Conservation (phyloP, 2,888 invertebrate species). For the Heteromyza rotundicornis region DNA sequence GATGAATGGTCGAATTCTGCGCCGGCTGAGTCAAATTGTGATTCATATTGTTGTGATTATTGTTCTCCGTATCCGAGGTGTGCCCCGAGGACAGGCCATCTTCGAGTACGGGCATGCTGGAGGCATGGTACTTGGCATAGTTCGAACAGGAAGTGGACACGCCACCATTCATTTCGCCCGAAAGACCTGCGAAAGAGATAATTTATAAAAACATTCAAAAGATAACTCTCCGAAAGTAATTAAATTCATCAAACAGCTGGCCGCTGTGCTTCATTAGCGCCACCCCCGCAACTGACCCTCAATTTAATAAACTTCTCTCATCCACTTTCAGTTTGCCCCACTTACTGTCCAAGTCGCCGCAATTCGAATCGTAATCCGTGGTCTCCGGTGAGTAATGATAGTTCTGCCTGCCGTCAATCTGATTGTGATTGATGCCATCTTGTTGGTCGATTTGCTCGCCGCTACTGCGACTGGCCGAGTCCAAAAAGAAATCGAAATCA, state of each 20-base stretch:
- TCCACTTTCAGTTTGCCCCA: no score
- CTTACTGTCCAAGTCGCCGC: conserved; percentile 83
- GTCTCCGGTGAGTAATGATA: conserved; percentile 92
- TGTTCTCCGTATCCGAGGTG: conserved; percentile 90
- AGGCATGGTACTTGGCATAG: conserved; percentile 73
- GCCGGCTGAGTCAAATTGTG: conserved; percentile 31
- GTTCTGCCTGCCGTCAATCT: conserved; percentile 65
- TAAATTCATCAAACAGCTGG: no score
- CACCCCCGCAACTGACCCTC: no score
- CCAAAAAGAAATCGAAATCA: conserved; percentile 62
- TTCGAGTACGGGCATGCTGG: conserved; percentile 89
- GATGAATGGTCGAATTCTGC: conserved; percentile 34
- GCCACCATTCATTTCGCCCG: conserved; percentile 64
- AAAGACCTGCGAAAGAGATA: conserved; percentile 62
- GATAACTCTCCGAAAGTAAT: no score
- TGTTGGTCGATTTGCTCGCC: conserved; percentile 60
- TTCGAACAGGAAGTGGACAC: conserved; percentile 68
- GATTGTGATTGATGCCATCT: conserved; percentile 60
- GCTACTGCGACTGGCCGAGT: conserved; percentile 62
- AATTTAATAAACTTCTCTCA: no score
- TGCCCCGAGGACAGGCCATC: conserved; percentile 94
- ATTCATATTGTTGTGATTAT: conserved; percentile 66
- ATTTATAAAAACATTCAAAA: no score
- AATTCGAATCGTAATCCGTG: conserved; percentile 88
- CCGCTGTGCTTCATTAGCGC: no score